Evolutionary conservation across 2,888 invertebrate species (phyloP), one percentile per base, ranked within the genome.

Genomic region (Tuta absoluta): DNA sequence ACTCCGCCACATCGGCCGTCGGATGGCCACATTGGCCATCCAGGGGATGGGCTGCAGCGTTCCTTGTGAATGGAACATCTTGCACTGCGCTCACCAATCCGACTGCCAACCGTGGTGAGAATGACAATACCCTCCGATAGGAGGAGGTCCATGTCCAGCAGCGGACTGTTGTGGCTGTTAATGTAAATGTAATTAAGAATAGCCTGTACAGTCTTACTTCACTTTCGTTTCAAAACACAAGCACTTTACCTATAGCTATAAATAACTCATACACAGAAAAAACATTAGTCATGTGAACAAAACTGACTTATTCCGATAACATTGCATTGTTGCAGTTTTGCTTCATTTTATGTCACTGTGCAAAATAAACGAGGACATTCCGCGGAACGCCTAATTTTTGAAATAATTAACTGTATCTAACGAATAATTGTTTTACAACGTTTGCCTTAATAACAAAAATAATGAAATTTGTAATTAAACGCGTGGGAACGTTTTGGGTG

Each of bases 401-500:
- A 53, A 53, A 23, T 53, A 53, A 53, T 11, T 53, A 53, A 53
- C 21, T 23, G 51, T 56, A 33, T 19, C 62, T 49, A 62, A 62
- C 37, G 49, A 51, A 51, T 51, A 61, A 64, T 64, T 61, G 49
- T 61, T 64, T 64, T 61, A 64, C n/a, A 60, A 24, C 53, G 49
- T 41, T 58, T 41, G 53, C 49, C 17, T 49, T 12, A 12, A 51
- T 41, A 38, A 49, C 58, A 14, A 24, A 63, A 12, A 51, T 41
- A 38, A 49, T 49, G 14, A 24, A 63, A 51, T 33, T 56, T 24
- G 61, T 23, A 61, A 64, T 64, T 61, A 61, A 63, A 60, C 56
- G 64, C 64, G 64, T 64, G 64, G 33, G 64, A 64, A 23, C 61
- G 64, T 64, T 48, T 23, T 21, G 33, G 45, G 64, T 61, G 64